Evolutionary conservation across 2,797 vertebrate genomes (phyloP).

Genomic region (Muscicapa striata): DNA sequence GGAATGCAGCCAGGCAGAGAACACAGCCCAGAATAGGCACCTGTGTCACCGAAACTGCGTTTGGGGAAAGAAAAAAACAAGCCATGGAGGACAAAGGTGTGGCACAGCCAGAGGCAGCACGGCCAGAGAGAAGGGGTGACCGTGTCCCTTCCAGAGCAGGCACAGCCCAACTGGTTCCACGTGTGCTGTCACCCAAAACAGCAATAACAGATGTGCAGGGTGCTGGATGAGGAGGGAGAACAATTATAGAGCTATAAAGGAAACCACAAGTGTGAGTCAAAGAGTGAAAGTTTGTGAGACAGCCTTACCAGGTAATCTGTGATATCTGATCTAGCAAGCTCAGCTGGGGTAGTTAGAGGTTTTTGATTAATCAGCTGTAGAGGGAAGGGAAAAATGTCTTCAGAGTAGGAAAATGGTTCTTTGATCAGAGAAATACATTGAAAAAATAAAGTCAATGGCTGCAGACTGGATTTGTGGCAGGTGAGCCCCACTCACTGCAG

Average conservation of each 20-base stretch:
- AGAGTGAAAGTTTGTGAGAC: neutral
- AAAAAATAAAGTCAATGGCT: too few relatives aligned
- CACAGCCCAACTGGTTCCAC: neutral
- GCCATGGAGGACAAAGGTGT: neutral
- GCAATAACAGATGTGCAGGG: fast-evolving
- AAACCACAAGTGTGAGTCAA: neutral
- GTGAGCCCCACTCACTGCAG: fast-evolving
- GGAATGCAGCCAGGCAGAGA: constrained; percentile 13
- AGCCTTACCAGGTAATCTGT: neutral
- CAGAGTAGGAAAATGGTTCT: neutral
- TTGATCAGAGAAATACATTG: neutral
- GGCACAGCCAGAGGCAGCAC: fast-evolving
- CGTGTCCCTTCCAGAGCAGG: neutral
- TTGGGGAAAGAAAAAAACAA: neutral
- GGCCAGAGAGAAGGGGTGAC: fast-evolving
- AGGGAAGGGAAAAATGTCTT: neutral
- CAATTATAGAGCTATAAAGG: neutral
- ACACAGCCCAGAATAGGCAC: neutral
- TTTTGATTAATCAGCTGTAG: neutral
- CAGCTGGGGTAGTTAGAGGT: neutral
- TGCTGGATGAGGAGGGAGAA: neutral
- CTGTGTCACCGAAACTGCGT: neutral
- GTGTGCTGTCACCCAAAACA: neutral
- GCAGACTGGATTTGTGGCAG: fast-evolving
- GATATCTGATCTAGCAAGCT: neutral